Evolutionary conservation across 1,140 invertebrate species (phyloP).

Genomic region (Drosophila tristis): DNA sequence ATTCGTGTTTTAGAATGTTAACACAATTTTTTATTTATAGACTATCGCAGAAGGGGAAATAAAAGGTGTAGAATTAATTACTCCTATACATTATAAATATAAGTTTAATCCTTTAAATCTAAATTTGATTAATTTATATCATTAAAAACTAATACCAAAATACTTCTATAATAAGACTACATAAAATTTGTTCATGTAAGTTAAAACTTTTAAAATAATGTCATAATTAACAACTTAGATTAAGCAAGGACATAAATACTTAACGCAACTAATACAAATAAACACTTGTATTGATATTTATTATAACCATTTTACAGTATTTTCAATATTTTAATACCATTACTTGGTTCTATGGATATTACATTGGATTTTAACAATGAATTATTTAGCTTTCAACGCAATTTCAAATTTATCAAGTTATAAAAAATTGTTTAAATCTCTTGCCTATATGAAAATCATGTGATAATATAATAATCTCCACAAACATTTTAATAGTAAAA

Average conservation of each 20-base stretch:
- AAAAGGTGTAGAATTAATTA: conserved; percentile 43
- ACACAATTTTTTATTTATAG: conserved; percentile 69
- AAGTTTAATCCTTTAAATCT: conserved; percentile 55
- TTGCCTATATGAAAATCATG: conserved; percentile 82
- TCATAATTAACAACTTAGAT: conserved; percentile 56
- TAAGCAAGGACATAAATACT: conserved; percentile 78
- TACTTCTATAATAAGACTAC: conserved; percentile 43
- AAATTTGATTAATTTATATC: conserved; percentile 74
- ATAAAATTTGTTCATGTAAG: conserved; percentile 45
- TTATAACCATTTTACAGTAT: conserved; percentile 77
- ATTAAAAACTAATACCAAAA: conserved; percentile 79
- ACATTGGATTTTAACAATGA: conserved; percentile 40
- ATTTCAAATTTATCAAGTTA: conserved; percentile 66
- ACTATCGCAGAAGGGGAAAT: conserved; percentile 38
- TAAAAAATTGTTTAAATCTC: conserved; percentile 76
- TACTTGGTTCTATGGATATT: conserved; percentile 41
- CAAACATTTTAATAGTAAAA: conserved; percentile 79
- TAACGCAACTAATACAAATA: conserved; percentile 66
- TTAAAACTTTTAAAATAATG: conserved; percentile 67
- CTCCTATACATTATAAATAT: conserved; percentile 48
- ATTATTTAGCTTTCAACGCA: conserved; percentile 42
- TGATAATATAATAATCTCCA: conserved; percentile 81
- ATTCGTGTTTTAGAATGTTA: conserved; percentile 51
- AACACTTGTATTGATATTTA: conserved; percentile 66
- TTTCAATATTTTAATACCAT: conserved; percentile 67